These are phyloP conservation scores for Catocala fraxini DNA, from an alignment of 2,888 invertebrate species.

Conservation along the genomic window DNA sequence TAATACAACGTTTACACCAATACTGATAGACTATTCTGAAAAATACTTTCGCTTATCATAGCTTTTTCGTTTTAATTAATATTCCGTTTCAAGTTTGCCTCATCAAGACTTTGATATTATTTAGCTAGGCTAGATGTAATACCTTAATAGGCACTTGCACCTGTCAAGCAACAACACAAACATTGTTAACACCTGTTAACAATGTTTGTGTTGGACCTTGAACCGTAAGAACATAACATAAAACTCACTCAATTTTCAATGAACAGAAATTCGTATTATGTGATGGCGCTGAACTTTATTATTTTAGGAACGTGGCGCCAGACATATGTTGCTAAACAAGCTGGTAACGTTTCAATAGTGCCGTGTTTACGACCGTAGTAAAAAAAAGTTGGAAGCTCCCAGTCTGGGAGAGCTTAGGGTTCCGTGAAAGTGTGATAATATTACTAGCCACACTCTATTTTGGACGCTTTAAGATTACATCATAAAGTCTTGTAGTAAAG, in stretches of 20 bases:
- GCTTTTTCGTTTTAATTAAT: too few relatives aligned
- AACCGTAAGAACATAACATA: slow-evolving; percentile 7
- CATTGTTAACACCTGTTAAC: background rate
- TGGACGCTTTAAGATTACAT: too few relatives aligned
- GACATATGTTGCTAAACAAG: slow-evolving; percentile 74
- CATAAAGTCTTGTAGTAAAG: too few relatives aligned
- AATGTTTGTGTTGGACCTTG: background rate
- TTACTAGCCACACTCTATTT: too few relatives aligned
- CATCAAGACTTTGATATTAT: too few relatives aligned
- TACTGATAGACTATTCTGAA: too few relatives aligned
- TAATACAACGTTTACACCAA: too few relatives aligned
- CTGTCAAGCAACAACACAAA: too few relatives aligned
- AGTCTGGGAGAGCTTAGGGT: slow-evolving; percentile 36
- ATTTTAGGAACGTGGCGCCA: slow-evolving; percentile 80
- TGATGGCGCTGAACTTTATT: slow-evolving; percentile 64
- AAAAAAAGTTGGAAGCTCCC: slow-evolving; percentile 46
- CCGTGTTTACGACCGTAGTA: slow-evolving; percentile 63
- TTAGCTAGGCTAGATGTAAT: too few relatives aligned
- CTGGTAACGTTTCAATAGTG: slow-evolving; percentile 65
- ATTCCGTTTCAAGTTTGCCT: too few relatives aligned
- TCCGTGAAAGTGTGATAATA: slow-evolving; percentile 31
- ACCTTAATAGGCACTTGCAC: too few relatives aligned
- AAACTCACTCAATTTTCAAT: slow-evolving; percentile 15
- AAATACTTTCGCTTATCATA: too few relatives aligned
- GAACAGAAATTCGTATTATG: slow-evolving; percentile 33